Evolutionary conservation across 1,140 invertebrate species (phyloP).

Genomic region (Protaetia brevitarsis): DNA sequence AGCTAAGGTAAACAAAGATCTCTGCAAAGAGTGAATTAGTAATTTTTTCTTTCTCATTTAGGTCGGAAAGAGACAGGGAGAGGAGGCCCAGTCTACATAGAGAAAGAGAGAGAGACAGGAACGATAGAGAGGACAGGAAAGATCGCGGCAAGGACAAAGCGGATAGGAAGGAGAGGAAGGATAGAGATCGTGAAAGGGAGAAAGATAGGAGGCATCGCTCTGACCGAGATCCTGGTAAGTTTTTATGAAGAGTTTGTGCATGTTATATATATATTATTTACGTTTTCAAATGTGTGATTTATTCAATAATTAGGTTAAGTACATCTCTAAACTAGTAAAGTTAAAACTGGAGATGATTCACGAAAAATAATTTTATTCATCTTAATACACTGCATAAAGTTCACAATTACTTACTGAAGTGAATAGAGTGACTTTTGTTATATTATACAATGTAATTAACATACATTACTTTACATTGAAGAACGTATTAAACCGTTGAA

Average conservation of each 20-base stretch:
- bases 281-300: too few species aligned
- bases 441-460: too few species aligned
- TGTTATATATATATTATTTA: conserved; percentile 10
- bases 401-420: too few species aligned
- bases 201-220: conserved; percentile 42
- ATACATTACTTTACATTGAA: too few species aligned
- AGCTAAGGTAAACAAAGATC: conserved; percentile 25
- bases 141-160: conserved; percentile 53
- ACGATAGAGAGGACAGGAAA: conserved; percentile 65
- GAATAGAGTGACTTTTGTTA: too few species aligned
- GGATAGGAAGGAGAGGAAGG: conserved; percentile 47
- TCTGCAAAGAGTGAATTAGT: neutral
- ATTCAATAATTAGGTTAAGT: too few species aligned
- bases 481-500: too few species aligned
- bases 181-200: conserved; percentile 46
- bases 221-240: conserved; percentile 40
- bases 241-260: too few species aligned
- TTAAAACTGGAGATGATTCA: too few species aligned
- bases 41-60: conserved; percentile 11
- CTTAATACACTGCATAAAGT: too few species aligned
- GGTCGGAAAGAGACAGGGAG: neutral
- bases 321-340: too few species aligned
- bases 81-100: conserved; percentile 41
- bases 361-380: too few species aligned
- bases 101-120: conserved; percentile 52